These are phyloP conservation scores for Australoheros scitulus DNA, from an alignment of 2,113 vertebrate species.

Conservation along the genomic window DNA sequence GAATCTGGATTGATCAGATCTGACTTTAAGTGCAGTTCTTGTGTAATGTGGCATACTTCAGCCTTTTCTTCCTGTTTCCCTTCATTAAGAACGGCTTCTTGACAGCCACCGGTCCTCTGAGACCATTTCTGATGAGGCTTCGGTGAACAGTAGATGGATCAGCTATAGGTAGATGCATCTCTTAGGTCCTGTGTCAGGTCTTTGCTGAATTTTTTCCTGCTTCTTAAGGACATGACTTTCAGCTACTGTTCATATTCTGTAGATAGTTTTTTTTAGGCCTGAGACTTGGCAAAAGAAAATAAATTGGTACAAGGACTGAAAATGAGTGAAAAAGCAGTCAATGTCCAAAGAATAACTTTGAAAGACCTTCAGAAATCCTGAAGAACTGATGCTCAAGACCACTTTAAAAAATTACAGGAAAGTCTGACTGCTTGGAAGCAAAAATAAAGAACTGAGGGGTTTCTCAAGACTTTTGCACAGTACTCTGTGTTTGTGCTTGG, in stretches of 20 bases:
- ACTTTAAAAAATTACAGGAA: background rate
- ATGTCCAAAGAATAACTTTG: fast-evolving
- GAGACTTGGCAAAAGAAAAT: background rate
- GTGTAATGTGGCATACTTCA: background rate
- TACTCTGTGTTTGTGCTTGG: background rate
- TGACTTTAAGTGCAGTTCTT: too few species aligned
- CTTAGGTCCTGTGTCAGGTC: background rate
- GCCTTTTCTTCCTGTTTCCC: background rate
- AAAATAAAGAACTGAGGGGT: background rate
- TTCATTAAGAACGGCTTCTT: background rate
- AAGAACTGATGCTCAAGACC: background rate
- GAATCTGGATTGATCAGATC: too few species aligned
- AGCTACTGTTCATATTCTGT: too few species aligned
- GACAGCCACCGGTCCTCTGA: background rate
- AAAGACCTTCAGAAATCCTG: background rate
- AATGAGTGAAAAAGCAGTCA: background rate
- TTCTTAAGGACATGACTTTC: background rate
- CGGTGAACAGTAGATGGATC: background rate
- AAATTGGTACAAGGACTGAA: fast-evolving
- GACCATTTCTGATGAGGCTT: background rate
- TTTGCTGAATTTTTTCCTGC: background rate
- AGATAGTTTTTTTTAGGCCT: background rate
- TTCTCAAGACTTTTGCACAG: background rate
- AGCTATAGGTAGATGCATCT: background rate
- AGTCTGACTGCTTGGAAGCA: background rate